Conservation (phyloP, 30 jellyfish, hydroid and myxozoan species). For the Aurelia sp. region DNA sequence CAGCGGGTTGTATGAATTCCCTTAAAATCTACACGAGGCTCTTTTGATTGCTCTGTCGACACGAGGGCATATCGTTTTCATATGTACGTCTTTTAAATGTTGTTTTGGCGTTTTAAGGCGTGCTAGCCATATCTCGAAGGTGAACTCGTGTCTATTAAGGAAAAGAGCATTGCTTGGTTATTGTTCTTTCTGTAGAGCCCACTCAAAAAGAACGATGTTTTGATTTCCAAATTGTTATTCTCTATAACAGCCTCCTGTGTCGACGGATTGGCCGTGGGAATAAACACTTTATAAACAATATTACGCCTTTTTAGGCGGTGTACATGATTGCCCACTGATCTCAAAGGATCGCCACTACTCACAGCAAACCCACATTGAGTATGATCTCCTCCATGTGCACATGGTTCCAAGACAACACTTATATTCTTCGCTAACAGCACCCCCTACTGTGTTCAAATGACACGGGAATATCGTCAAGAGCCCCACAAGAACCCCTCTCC, state of each 20-base stretch:
- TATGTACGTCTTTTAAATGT: constrained; percentile 38
- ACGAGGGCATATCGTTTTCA: constrained; percentile 62
- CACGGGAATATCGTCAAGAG: no score
- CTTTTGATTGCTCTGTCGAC: constrained; percentile 56
- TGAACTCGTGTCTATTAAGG: constrained; percentile 39
- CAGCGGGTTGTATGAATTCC: constrained; percentile 56
- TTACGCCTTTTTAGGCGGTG: background rate
- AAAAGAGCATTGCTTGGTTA: constrained; percentile 44
- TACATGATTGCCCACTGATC: background rate
- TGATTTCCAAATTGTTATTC: constrained; percentile 41
- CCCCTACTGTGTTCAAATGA: no score
- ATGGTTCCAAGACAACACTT: no score
- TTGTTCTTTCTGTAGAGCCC: constrained; percentile 41
- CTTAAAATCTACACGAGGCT: constrained; percentile 58
- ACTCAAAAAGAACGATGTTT: constrained; percentile 50
- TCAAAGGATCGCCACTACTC: no score
- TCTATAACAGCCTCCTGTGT: constrained; percentile 78
- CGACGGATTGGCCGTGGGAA: constrained; percentile 39
- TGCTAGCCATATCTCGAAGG: constrained; percentile 38
- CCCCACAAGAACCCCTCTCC: no score
- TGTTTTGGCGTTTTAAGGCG: constrained; percentile 74
- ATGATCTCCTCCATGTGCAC: no score
- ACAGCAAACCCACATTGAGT: no score
- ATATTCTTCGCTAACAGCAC: no score
- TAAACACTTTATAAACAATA: background rate